These are phyloP conservation scores for Seladonia tumulorum DNA, from an alignment of 2,888 invertebrate genomes.

Conservation along the genomic window DNA sequence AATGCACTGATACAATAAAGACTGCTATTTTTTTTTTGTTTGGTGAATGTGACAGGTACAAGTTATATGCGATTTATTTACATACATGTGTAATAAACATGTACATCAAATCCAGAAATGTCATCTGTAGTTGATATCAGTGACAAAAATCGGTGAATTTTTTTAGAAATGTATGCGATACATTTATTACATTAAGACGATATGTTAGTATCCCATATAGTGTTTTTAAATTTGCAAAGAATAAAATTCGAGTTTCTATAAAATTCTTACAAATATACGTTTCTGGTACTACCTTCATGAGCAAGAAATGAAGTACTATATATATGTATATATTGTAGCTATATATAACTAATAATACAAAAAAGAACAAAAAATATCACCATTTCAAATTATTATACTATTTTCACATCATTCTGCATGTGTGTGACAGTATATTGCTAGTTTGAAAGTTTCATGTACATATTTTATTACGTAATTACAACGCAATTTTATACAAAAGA, in stretches of 20 bases:
- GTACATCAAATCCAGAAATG: not conserved
- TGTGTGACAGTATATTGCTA: constrained; percentile 28
- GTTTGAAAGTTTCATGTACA: constrained; percentile 16
- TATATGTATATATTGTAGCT: not conserved
- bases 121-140: not conserved
- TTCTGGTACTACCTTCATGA: not conserved
- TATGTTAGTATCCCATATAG: not conserved
- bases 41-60: not conserved
- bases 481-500: not conserved
- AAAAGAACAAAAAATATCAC: not conserved
- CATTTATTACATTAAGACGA: not conserved
- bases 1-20: constrained; percentile 13
- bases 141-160: not conserved
- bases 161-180: not conserved
- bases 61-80: constrained; percentile 1
- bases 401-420: constrained; percentile 44
- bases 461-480: constrained; percentile 17
- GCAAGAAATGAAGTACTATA: not conserved
- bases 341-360: not conserved
- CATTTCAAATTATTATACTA: not conserved
- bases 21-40: constrained; percentile 21
- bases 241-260: constrained; percentile 4
- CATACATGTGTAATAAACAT: not conserved
- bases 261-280: not conserved
- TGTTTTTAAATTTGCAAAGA: not conserved